Evolutionary conservation across 2,113 vertebrate species (phyloP), one percentile per base, ranked within the genome.

Genomic region (Otolemur garnettii): DNA sequence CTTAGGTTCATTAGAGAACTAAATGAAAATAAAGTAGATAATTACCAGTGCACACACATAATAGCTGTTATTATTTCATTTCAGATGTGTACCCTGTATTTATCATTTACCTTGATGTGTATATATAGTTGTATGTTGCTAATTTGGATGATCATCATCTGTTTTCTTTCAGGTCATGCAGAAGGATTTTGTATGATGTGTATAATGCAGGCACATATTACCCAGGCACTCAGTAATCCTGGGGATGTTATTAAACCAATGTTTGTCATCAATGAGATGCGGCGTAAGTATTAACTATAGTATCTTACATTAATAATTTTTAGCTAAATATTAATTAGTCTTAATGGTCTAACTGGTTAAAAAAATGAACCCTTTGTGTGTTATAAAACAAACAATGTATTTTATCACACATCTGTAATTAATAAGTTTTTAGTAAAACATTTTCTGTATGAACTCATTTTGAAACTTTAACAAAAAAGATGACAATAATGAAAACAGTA

Each of bases 151-250:
- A 19, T 55, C 97, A 53, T 95, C 4, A 90, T 96, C 33, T 97
- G 42, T 93, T 72, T 0, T 94, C 90, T 88, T 98, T 75, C 94
- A 99, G 99, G 99, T 98, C 99, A 99, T 0, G 99, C 99, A 81
- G 98, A 99, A 92, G 99, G 99, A 1, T 99, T 99, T 97, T 99
- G 99, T 97, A 99, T 99, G 99, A 99, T 99, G 99, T 99, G 99
- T 88, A 99, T 99, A 0, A 99, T 99, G 99, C 99, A 99, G 97
- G 99, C 99, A 83, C 99, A 99, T 95, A 98, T 99, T 93, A 99
- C 98, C 96, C 99, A 99, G 97, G 99, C 99, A 60, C 99, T 99
- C 92, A 99, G 99, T 82, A 99, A 99, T 95, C 99, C 99, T 87
- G 99, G 99, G 68, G 99, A 99, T 66, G 99, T 99, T 93, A 99